These are phyloP conservation scores for Platygyra sinensis DNA, from an alignment of 64 coral and sea anemone species.

Conservation along the genomic window DNA sequence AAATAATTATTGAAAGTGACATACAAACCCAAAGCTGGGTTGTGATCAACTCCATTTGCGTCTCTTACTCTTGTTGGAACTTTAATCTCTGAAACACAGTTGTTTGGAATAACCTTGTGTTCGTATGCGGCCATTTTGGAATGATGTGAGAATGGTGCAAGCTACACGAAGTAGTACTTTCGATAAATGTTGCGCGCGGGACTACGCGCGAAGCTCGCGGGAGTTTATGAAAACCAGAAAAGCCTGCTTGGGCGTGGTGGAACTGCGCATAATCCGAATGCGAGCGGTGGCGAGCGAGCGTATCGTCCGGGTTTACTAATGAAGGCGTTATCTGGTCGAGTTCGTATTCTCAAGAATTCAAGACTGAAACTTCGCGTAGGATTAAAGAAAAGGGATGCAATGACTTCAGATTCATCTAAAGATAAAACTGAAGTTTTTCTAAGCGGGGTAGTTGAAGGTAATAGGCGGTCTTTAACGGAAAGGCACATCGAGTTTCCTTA, in stretches of 20 bases:
- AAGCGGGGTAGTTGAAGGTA: conserved; percentile 79
- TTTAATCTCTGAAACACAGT: conserved; percentile 12
- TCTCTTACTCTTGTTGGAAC: not conserved
- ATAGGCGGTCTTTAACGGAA: not conserved
- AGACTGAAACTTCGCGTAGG: conserved; percentile 27
- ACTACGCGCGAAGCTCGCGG: not conserved
- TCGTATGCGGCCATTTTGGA: not conserved
- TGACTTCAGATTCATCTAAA: conserved; percentile 46
- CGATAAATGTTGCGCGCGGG: not conserved
- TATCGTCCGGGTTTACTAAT: not conserved
- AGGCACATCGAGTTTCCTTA: not conserved
- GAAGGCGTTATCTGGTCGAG: conserved; percentile 37
- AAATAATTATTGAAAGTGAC: not conserved
- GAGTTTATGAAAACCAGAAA: conserved; percentile 21
- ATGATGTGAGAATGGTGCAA: too few species aligned
- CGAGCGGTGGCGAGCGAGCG: too few species aligned
- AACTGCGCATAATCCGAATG: conserved; percentile 33
- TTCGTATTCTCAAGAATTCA: conserved; percentile 43
- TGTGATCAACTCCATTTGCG: not conserved
- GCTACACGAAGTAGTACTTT: too few species aligned
- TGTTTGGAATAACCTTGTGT: conserved; percentile 1
- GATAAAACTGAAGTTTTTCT: conserved; percentile 46
- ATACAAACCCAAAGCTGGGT: conserved; percentile 16
- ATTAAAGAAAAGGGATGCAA: conserved; percentile 51
- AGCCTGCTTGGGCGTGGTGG: not conserved